Base-by-base conservation (phyloP, 2,888 invertebrate species). In the Euspilapteryx auroguttella region DNA sequence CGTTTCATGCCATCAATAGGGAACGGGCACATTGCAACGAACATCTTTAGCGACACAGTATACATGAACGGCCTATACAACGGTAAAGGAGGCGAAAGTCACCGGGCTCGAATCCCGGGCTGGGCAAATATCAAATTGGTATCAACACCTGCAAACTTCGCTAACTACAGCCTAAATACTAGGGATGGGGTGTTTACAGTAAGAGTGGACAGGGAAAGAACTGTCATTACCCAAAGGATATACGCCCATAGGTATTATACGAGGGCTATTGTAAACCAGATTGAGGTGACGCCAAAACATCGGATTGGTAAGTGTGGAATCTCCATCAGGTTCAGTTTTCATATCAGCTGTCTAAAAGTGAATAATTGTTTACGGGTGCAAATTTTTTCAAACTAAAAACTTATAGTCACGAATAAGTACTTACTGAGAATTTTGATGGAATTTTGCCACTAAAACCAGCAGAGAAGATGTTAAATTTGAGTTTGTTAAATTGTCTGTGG, bases 11-110 rank as follows among this genome's bases (percentile, higher is more conserved):
- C 81, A 4, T 79, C 80, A 0, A 47, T 82, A 3, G 77, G 80
- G 1, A 82, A 82, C 36, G 82, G 82, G 0, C 81, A 82, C 36
- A 39, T 82, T 29, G 81, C 81, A 1, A 77, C 79, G 6, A 79
- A 79, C 12, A 43, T 81, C 11, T 80, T 79, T 45, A 78, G 81
- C 15, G 76, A 81, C 37, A 69, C 80, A 0, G 77, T 82, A 2
- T 80, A 78, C 37, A 75, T 81, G 59, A 82, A 82, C 35, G 82
- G 82, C 0, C 40, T 82, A 0, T 82, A 81, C 50, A 82, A 78
- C 45, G 82, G 82, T 2, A 49, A 45, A 4, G 57, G 50, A 2
- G 81, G 82, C 0, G 58, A 75, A 23, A 81, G 81, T 35, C 79
- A 75, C 29, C 63, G 82, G 5, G 82, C 81, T 0, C 64, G 81